These are phyloP conservation scores for Spisula solida DNA, from an alignment of 2,888 invertebrate genomes.

Conservation along the genomic window DNA sequence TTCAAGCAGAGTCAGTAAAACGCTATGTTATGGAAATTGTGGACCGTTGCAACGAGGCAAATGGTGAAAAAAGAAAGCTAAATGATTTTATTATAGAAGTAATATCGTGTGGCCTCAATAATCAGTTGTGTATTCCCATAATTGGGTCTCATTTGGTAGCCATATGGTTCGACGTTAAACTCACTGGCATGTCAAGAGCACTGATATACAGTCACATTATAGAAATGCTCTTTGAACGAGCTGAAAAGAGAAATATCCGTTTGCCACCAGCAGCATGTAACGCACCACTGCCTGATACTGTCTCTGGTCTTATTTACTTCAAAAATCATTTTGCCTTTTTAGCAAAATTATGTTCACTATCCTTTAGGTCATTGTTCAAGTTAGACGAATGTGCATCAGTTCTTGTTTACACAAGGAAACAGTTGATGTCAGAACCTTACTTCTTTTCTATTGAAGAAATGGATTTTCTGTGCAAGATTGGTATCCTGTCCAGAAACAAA, in stretches of 20 bases:
- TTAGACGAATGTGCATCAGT: not conserved
- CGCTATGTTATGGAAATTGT: not conserved
- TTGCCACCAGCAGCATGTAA: not conserved
- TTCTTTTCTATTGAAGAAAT: not conserved
- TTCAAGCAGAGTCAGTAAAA: not conserved
- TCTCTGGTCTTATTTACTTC: not conserved
- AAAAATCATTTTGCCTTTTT: not conserved
- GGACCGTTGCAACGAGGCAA: not conserved
- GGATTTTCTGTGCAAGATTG: not conserved
- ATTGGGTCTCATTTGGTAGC: not conserved
- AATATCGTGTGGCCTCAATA: not conserved
- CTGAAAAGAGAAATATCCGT: not conserved
- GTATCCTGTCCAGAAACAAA: slow-evolving; percentile 9
- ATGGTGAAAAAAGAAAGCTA: not conserved
- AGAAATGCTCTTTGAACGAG: not conserved
- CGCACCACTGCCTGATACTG: not conserved
- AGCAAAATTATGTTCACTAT: not conserved
- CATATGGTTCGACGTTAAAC: not conserved
- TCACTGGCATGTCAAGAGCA: not conserved
- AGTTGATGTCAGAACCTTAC: not conserved
- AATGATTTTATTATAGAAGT: not conserved
- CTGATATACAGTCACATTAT: not conserved
- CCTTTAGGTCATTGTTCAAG: not conserved
- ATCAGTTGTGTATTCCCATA: not conserved
- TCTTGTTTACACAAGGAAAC: not conserved